Base-by-base conservation (phyloP, 2,113 vertebrate genomes). In the Seriola aureovittata region DNA sequence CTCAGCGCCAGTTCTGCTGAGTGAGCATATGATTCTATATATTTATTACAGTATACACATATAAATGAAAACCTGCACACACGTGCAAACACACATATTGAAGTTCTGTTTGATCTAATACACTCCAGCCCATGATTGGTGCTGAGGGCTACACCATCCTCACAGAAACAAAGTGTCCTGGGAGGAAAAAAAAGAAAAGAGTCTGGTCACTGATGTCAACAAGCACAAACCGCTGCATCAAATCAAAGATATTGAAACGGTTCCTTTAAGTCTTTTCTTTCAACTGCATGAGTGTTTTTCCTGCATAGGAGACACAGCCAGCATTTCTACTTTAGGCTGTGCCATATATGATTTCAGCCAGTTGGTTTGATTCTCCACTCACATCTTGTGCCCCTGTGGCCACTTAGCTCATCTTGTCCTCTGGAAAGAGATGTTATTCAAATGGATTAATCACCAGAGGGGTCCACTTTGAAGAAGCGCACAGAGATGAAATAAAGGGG, bases 351-450 rank as follows among this genome's bases (percentile, higher is more conserved):
- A 81, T 81, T 85, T 85, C 59, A 84, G 52, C 64, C 79, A 29
- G 70, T 71, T 62, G 67, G 71, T 85, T 86, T 4, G 38, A 67
- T 79, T 88, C 89, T 71, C 85, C 80, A n/a, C 88, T 85, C 82
- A 75, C 83, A 91, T 85, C 80, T 55, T 72, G 59, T 60, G 79
- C 75, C 82, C 86, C 88, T 71, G 86, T 86, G 89, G 87, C 89
- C 84, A 80, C 88, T 91, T 86, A 92, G 85, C 89, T 90, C 92
- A 93, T 90, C 85, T 71, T 74, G 88, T 89, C 85, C 72, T 82
- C 80, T 90, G 68, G 82, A 88, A 86, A 67, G 85, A 91, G 76
- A 82, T 76, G 75, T 77, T 75, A 81, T 89, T 90, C 73, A 83
- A 88, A 93, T 80, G 82, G 84, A 76, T 89, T 87, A 87, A 86